Evolutionary conservation across 2,113 vertebrate species (phyloP), one percentile per base, ranked within the genome.

Genomic region (Strix aluco): DNA sequence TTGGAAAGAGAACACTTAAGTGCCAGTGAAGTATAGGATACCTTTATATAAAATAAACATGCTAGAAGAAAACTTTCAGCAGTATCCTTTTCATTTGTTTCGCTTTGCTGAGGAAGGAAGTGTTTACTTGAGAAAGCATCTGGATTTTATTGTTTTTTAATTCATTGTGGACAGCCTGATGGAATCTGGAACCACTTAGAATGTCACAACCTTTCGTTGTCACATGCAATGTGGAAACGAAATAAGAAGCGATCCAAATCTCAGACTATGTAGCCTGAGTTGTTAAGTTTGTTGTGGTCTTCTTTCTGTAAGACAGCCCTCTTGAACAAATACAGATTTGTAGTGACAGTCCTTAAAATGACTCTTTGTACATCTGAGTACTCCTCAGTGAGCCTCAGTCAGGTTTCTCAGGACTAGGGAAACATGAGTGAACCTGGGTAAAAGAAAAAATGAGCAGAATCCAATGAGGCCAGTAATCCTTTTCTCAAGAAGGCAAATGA

Each of bases 171-270:
- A 90, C 92, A 94, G 63, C 71, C 95, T 74, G 93, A 66, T 81
- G 73, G 87, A 71, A 73, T 96, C 97, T 92, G 97, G 97, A 97
- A 86, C 83, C 81, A 91, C 93, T 97, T 96, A 90, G 6, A 65
- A 59, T 88, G 95, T 93, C 96, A 89, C 86, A 74, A 92, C 81
- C 88, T 81, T 74, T 95, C 90, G 96, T 86, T 91, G 95, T 95
- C 97, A 94, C 94, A 97, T 93, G 89, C 90, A 69, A 51, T 73
- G 59, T 49, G 55, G 95, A 92, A 96, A 94, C 3, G 30, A 94
- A 96, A 63, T 86, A 40, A 59, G 92, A 78, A 59, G 47, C 2
- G 3, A 75, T 89, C 80, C 92, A 86, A 26, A 66, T 92, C 74
- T 81, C 70, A 26, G 46, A 27, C n/a, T 82, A 2, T 26, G 55